phyloP scores from a whole-genome alignment of 2,113 vertebrate species.

The Cryptotis parvus region DNA sequence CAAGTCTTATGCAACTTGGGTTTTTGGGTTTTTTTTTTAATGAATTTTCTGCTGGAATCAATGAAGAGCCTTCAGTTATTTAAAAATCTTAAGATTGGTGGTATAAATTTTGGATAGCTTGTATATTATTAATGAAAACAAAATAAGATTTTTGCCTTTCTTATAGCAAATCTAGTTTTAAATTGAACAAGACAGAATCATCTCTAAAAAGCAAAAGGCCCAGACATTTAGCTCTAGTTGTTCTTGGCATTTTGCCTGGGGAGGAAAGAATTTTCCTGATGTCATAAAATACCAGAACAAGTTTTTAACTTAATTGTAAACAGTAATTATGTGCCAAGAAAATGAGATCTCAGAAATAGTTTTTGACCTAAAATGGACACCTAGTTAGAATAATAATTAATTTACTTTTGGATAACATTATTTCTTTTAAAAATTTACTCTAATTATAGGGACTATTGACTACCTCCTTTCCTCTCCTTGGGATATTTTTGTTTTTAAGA shows the following conservation, averaged over 20 bases:
- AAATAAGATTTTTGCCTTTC: slow-evolving; percentile 62
- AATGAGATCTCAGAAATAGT: slow-evolving; percentile 85
- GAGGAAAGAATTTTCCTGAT: slow-evolving; percentile 91
- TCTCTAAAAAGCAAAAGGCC: slow-evolving; percentile 78
- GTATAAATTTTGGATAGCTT: slow-evolving; percentile 44
- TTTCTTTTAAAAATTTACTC: slow-evolving; percentile 68
- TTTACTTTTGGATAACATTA: slow-evolving; percentile 46
- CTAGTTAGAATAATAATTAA: slow-evolving; percentile 64
- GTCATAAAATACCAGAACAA: slow-evolving; percentile 91
- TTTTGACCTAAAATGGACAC: slow-evolving; percentile 89
- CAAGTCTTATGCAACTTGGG: slow-evolving; percentile 79
- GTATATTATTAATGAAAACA: slow-evolving; percentile 61
- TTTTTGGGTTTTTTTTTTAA: slow-evolving; percentile 72
- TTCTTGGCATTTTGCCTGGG: slow-evolving; percentile 86
- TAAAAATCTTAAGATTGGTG: slow-evolving; percentile 53
- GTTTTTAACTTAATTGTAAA: slow-evolving; percentile 90
- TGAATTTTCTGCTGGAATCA: slow-evolving; percentile 55
- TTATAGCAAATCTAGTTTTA: slow-evolving; percentile 55
- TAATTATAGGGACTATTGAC: slow-evolving; percentile 71
- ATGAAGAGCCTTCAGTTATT: slow-evolving; percentile 33
- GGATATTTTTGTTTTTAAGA: slow-evolving; percentile 52
- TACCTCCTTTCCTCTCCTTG: slow-evolving; percentile 38
- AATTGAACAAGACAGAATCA: slow-evolving; percentile 42
- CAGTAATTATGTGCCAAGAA: slow-evolving; percentile 87
- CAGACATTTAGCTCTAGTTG: slow-evolving; percentile 86